Conservation (phyloP, 1,140 invertebrate genomes). For the Hypsibius dujardini region DNA sequence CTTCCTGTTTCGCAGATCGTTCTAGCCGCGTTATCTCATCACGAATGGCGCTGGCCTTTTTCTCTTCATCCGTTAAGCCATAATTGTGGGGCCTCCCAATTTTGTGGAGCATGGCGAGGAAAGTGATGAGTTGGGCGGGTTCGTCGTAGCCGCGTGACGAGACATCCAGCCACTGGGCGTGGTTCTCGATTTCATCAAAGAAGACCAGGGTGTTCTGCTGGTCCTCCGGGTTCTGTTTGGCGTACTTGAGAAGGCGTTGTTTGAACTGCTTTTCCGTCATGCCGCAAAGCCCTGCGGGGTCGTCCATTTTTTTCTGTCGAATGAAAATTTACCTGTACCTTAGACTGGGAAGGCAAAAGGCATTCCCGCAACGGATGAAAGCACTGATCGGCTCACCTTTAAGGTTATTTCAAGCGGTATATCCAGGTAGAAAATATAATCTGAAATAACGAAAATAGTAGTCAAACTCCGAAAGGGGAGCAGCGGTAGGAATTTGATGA, state of each 20-base stretch:
- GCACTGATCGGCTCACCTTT: too few relatives aligned
- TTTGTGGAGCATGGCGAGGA: background rate
- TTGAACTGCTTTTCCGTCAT: background rate
- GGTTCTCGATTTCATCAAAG: constrained; percentile 5
- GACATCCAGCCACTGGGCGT: background rate
- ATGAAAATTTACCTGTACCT: too few relatives aligned
- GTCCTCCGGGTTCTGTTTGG: background rate
- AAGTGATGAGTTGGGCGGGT: background rate
- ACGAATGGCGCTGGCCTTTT: background rate
- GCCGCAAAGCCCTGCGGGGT: background rate
- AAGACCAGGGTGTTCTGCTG: background rate
- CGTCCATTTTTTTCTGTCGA: too few relatives aligned
- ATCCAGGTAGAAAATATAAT: constrained; percentile 14
- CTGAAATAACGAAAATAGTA: background rate
- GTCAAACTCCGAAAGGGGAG: too few relatives aligned
- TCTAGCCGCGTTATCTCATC: too few relatives aligned
- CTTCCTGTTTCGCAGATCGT: too few relatives aligned
- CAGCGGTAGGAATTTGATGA: too few relatives aligned
- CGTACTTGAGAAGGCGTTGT: background rate
- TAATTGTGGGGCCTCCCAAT: background rate
- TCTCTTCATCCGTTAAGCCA: background rate
- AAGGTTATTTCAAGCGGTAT: background rate
- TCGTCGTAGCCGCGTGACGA: background rate
- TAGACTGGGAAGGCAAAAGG: too few relatives aligned
- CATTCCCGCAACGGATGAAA: too few relatives aligned